A percentile compares a stretch with the other conserved stretches of the same genome.
Conservation (phyloP, 1,140 invertebrate species). For the Ylistrum balloti region DNA sequence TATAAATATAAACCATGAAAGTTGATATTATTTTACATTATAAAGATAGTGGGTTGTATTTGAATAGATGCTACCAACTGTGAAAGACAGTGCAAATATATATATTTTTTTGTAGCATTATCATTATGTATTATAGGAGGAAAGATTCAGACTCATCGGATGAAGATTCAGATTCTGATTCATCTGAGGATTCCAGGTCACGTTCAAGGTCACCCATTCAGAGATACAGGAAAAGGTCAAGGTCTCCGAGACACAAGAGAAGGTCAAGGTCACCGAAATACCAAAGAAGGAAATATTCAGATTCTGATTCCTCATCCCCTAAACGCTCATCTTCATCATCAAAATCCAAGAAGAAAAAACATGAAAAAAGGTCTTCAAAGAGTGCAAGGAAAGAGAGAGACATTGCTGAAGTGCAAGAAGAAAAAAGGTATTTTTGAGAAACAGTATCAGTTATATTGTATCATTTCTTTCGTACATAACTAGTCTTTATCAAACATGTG, state of each 20-base stretch:
- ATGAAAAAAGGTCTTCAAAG: constrained; percentile 21
- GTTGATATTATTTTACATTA: too few species aligned
- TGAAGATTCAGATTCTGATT: not conserved
- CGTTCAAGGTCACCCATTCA: not conserved
- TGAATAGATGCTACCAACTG: too few species aligned
- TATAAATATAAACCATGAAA: too few species aligned
- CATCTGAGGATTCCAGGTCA: not conserved
- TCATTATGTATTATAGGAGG: not conserved
- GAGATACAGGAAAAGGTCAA: constrained; percentile 3
- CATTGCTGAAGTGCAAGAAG: not conserved
- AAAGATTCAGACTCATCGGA: constrained; percentile 2
- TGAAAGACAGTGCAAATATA: too few species aligned
- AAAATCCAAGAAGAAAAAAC: constrained; percentile 6
- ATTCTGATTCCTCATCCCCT: not conserved
- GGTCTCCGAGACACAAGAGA: not conserved
- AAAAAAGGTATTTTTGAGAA: constrained; percentile 30
- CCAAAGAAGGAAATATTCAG: not conserved
- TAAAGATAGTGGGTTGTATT: too few species aligned
- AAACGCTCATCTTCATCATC: not conserved
- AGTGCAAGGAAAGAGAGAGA: not conserved
- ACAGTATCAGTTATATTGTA: too few species aligned
- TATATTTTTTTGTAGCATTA: too few species aligned
- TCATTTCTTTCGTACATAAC: too few species aligned
- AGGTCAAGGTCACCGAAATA: not conserved
- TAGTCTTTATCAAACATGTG: too few species aligned